phyloP scores from a whole-genome alignment of 2,888 invertebrate species.

The Ophion costatus region DNA sequence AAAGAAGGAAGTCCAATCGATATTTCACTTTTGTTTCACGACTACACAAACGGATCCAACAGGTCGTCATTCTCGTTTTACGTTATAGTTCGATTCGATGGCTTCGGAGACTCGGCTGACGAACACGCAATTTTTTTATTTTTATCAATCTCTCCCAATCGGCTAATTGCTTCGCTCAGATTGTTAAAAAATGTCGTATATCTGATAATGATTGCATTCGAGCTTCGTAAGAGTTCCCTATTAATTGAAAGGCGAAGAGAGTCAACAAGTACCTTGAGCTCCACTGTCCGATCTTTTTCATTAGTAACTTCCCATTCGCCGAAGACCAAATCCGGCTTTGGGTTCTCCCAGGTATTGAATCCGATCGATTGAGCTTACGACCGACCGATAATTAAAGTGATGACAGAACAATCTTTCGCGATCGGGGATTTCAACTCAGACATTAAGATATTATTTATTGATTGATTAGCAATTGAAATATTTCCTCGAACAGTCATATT shows the following conservation, averaged over 20 bases:
- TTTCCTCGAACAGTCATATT: not conserved
- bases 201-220: not conserved
- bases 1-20: slow-evolving; percentile 26
- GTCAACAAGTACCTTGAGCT: not conserved
- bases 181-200: not conserved
- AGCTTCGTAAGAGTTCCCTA: not conserved
- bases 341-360: not conserved
- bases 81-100: not conserved
- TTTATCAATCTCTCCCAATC: not conserved
- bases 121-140: not conserved
- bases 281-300: not conserved
- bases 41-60: not conserved
- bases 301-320: not conserved
- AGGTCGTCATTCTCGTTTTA: not conserved
- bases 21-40: slow-evolving; percentile 16
- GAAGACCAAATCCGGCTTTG: not conserved
- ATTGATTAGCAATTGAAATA: not conserved
- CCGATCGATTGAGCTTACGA: not conserved
- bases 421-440: not conserved
- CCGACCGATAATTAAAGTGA: not conserved
- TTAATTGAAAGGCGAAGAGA: not conserved
- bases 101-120: not conserved
- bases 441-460: not conserved
- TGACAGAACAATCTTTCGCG: not conserved
- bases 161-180: not conserved